Conservation (phyloP, 1,140 invertebrate species). For the Scaptodrosophila lebanonensis region DNA sequence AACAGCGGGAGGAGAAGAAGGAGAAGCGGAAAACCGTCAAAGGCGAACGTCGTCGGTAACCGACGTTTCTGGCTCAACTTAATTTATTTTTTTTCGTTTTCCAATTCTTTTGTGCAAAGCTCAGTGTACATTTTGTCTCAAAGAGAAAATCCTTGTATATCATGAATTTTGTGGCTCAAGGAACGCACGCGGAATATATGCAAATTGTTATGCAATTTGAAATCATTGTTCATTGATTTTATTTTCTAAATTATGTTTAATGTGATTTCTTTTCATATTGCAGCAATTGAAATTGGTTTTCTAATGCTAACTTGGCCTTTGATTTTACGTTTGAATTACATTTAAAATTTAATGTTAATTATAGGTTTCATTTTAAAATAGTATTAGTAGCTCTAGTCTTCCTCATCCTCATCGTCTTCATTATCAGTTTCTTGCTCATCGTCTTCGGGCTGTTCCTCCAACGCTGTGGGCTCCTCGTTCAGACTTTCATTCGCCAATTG, state of each 20-base stretch:
- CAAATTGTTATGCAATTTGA: conserved; percentile 16
- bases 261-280: conserved; percentile 40
- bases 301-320: conserved; percentile 31
- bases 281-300: conserved; percentile 29
- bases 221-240: conserved; percentile 29
- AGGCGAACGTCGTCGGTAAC: conserved; percentile 89
- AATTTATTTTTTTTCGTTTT: conserved; percentile 2
- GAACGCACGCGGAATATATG: conserved; percentile 2
- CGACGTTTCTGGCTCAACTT: neutral
- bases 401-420: conserved; percentile 13
- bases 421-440: conserved; percentile 18
- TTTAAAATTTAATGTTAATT: conserved; percentile 11
- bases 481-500: too few species aligned
- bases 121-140: conserved; percentile 10
- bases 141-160: conserved; percentile 7
- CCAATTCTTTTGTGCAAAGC: neutral
- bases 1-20: conserved; percentile 90
- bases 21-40: conserved; percentile 93
- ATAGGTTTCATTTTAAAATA: conserved; percentile 1
- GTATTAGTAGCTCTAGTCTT: conserved; percentile 6
- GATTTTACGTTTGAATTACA: conserved; percentile 10
- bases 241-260: conserved; percentile 59
- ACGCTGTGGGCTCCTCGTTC: conserved; percentile 15
- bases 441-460: conserved; percentile 13
- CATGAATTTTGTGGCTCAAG: neutral